Conservation (phyloP, 1,140 invertebrate genomes). For the Drosophila triauraria region DNA sequence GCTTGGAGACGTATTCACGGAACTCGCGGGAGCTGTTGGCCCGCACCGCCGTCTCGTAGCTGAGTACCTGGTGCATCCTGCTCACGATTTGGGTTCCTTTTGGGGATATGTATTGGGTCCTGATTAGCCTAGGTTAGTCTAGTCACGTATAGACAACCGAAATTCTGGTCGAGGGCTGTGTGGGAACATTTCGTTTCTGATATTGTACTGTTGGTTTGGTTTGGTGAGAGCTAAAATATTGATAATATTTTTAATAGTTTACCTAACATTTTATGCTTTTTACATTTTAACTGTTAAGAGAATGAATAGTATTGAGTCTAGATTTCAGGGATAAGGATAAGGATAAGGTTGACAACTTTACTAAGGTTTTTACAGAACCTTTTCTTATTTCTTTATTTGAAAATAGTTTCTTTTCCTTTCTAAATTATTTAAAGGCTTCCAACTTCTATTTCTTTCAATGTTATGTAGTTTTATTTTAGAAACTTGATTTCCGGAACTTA, state of each 20-base stretch:
- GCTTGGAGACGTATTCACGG: slow-evolving; percentile 81
- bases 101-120: slow-evolving; percentile 1
- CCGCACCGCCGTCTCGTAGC: slow-evolving; percentile 84
- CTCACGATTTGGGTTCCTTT: neutral
- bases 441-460: too few species aligned
- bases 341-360: too few species aligned
- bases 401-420: too few species aligned
- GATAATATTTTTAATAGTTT: neutral
- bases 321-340: too few species aligned
- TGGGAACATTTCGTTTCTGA: slow-evolving; percentile 13
- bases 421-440: too few species aligned
- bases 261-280: too few species aligned
- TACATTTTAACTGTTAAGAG: too few species aligned
- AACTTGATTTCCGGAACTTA: too few species aligned
- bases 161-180: neutral
- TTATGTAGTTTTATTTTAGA: too few species aligned
- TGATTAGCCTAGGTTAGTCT: slow-evolving; percentile 7
- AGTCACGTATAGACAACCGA: slow-evolving; percentile 12
- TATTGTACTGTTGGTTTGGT: slow-evolving; percentile 6
- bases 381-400: too few species aligned
- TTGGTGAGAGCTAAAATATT: neutral
- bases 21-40: slow-evolving; percentile 76
- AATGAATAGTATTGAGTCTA: too few species aligned
- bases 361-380: too few species aligned
- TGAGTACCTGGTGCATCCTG: slow-evolving; percentile 84